Percentiles rank a stretch among this genome's conserved stretches.
Evolutionary conservation across 2,888 invertebrate genomes (phyloP).

Genomic region (Pollenia griseotomentosa): DNA sequence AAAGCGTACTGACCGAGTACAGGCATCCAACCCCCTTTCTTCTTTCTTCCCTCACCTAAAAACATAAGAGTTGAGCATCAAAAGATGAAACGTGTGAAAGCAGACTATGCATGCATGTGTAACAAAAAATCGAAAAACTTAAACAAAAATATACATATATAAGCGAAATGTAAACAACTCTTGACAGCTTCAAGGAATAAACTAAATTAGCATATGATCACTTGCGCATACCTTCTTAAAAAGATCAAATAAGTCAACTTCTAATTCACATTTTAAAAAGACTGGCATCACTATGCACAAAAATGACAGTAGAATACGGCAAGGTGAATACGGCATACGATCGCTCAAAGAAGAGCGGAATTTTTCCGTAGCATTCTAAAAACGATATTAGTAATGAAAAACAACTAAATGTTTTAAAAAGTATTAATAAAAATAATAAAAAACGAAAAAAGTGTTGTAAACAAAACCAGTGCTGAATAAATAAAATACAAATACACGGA

Average conservation of each 20-base stretch:
- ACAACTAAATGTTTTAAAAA: constrained; percentile 1
- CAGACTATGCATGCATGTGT: no score
- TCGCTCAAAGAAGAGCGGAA: constrained; percentile 1
- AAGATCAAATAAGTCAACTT: not conserved
- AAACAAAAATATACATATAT: no score
- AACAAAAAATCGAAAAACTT: no score
- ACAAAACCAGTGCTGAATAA: not conserved
- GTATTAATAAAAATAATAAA: not conserved
- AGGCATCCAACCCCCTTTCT: no score
- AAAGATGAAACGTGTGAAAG: no score
- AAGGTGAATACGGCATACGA: constrained; percentile 22
- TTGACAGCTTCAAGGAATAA: no score
- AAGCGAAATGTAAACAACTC: no score
- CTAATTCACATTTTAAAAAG: not conserved
- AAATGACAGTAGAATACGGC: constrained; percentile 48
- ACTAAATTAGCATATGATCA: no score
- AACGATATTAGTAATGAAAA: not conserved
- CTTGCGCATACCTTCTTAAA: no score
- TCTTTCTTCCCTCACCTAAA: no score
- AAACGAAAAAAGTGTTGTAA: not conserved
- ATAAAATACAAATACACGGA: constrained; percentile 6
- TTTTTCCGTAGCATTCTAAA: not conserved
- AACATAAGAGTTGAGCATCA: no score
- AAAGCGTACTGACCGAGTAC: no score
- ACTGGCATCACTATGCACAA: constrained; percentile 25